These are phyloP conservation scores for Chaetophractus vellerosus DNA, from an alignment of 2,797 vertebrate genomes.

Conservation along the genomic window DNA sequence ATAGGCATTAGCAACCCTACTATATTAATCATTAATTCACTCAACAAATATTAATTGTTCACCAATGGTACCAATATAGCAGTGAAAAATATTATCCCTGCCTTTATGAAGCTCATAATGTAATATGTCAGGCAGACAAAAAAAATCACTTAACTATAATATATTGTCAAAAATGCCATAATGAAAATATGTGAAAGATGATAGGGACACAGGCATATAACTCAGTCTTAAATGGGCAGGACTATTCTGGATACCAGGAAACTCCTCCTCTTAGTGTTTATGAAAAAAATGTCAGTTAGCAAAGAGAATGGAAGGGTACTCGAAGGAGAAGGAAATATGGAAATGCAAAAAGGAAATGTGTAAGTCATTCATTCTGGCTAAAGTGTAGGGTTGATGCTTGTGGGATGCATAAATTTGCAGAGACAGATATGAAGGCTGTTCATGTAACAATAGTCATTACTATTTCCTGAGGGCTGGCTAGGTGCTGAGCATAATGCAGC, in stretches of 20 bases:
- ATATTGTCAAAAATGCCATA: neutral
- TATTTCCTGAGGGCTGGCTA: neutral
- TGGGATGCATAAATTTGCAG: neutral
- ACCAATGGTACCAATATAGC: neutral
- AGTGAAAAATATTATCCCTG: neutral
- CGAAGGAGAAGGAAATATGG: neutral
- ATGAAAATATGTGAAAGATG: neutral
- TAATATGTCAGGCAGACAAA: neutral
- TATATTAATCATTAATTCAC: too few relatives aligned
- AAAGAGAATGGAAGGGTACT: neutral
- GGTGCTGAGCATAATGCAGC: neutral
- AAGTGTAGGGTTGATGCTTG: neutral
- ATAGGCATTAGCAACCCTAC: too few relatives aligned
- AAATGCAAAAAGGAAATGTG: neutral
- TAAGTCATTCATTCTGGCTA: neutral
- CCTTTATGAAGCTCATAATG: neutral
- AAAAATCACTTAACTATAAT: neutral
- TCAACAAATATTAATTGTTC: too few relatives aligned
- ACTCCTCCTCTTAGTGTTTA: neutral
- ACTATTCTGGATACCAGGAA: neutral
- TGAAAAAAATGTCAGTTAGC: neutral
- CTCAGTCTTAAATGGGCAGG: neutral
- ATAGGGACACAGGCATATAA: neutral
- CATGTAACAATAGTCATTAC: constrained; percentile 9
- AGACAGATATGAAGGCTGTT: neutral